Evolutionary conservation across 2,113 vertebrate species (phyloP).

Genomic region (Macrotis lagotis): DNA sequence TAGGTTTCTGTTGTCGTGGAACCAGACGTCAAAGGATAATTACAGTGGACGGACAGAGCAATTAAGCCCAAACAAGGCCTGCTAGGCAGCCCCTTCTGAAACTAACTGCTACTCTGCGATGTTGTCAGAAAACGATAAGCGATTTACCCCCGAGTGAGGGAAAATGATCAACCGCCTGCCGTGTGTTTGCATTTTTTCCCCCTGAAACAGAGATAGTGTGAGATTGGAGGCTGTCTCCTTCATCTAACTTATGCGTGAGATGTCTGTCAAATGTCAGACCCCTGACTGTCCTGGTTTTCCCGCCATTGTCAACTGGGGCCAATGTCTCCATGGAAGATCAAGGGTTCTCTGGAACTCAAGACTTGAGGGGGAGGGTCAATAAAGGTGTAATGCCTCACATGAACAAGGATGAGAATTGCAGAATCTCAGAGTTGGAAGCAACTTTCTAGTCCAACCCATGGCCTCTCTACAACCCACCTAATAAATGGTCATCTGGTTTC

Average conservation of each 20-base stretch:
- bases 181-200: neutral
- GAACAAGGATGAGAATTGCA: neutral
- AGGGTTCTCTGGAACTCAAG: neutral
- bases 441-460: neutral
- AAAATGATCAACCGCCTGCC: neutral
- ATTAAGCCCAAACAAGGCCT: neutral
- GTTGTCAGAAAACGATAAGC: conserved; percentile 2
- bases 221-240: neutral
- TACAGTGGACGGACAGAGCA: neutral
- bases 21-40: neutral
- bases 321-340: neutral
- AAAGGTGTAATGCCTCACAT: neutral
- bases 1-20: neutral
- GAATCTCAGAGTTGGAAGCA: neutral
- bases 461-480: neutral
- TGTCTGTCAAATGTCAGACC: neutral
- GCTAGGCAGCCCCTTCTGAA: conserved; percentile 1
- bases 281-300: neutral
- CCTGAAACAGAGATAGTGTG: neutral
- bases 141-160: neutral
- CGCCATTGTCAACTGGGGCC: neutral
- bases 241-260: neutral
- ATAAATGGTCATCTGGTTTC: neutral
- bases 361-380: neutral
- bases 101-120: neutral